Evolutionary conservation across 2,888 invertebrate genomes (phyloP).

Genomic region (Eupithecia dodoneata): DNA sequence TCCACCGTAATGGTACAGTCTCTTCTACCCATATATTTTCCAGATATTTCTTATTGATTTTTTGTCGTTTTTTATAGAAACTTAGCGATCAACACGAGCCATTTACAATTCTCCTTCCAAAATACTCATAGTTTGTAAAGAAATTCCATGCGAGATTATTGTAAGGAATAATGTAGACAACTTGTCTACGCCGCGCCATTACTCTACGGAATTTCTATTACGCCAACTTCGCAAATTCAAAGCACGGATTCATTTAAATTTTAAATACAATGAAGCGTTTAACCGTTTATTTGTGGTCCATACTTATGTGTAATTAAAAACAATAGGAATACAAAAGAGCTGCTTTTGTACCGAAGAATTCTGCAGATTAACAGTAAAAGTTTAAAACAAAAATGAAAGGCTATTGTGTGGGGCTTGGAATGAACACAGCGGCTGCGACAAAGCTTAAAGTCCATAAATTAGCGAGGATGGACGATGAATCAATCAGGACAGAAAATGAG

Average conservation of each 20-base stretch:
- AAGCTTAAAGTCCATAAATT: constrained; percentile 75
- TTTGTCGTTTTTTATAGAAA: neutral
- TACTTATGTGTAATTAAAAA: constrained; percentile 55
- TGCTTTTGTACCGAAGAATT: constrained; percentile 51
- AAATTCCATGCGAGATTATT: constrained; percentile 17
- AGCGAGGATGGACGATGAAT: constrained; percentile 75
- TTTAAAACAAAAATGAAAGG: constrained; percentile 61
- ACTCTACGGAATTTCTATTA: constrained; percentile 38
- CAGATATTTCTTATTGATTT: neutral
- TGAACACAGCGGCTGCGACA: constrained; percentile 64
- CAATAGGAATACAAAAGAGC: constrained; percentile 53
- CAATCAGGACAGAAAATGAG: constrained; percentile 76
- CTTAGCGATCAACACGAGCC: neutral
- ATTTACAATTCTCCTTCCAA: neutral
- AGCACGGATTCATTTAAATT: constrained; percentile 52
- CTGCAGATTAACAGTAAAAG: constrained; percentile 57
- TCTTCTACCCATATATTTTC: neutral
- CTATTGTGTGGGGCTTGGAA: constrained; percentile 67
- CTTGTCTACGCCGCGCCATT: constrained; percentile 38
- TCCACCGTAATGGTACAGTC: neutral
- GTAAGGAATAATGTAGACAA: constrained; percentile 40
- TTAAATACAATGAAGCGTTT: constrained; percentile 52
- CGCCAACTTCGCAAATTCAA: constrained; percentile 45
- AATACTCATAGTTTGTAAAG: neutral
- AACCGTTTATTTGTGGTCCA: constrained; percentile 48